These are phyloP conservation scores for Euwallacea fornicatus DNA, from an alignment of 1,140 invertebrate genomes.

Conservation along the genomic window DNA sequence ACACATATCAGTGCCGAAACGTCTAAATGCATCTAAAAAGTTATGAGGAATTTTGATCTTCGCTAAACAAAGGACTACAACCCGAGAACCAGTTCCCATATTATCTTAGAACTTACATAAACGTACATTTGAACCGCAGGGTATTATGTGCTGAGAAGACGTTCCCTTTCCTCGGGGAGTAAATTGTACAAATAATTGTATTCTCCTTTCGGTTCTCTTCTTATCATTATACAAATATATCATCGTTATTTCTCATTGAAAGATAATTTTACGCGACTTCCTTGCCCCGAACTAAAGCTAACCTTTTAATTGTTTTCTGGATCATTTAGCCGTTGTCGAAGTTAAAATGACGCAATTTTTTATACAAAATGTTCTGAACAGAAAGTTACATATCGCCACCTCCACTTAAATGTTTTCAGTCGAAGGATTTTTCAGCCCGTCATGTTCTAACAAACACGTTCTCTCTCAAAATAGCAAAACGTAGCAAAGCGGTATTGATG, in stretches of 20 bases:
- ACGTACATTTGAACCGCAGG: no score
- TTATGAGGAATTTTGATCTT: no score
- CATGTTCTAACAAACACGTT: conserved; percentile 5
- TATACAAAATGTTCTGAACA: conserved; percentile 4
- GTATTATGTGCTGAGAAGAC: no score
- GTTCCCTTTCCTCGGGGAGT: no score
- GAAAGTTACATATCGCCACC: conserved; percentile 3
- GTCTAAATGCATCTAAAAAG: no score
- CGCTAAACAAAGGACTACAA: no score
- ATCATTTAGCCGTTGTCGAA: neutral
- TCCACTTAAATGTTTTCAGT: neutral
- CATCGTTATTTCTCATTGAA: neutral
- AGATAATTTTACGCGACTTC: neutral
- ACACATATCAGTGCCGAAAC: no score
- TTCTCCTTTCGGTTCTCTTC: no score
- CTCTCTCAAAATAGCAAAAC: neutral
- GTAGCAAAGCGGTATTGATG: conserved; percentile 5
- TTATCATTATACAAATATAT: no score
- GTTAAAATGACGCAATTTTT: neutral
- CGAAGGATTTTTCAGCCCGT: neutral
- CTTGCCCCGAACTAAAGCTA: neutral
- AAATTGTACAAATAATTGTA: no score
- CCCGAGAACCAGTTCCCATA: no score
- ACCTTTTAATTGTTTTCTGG: neutral
- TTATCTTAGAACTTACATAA: no score